phyloP scores from a whole-genome alignment of 2,113 vertebrate species.

The Cottus gobio region DNA sequence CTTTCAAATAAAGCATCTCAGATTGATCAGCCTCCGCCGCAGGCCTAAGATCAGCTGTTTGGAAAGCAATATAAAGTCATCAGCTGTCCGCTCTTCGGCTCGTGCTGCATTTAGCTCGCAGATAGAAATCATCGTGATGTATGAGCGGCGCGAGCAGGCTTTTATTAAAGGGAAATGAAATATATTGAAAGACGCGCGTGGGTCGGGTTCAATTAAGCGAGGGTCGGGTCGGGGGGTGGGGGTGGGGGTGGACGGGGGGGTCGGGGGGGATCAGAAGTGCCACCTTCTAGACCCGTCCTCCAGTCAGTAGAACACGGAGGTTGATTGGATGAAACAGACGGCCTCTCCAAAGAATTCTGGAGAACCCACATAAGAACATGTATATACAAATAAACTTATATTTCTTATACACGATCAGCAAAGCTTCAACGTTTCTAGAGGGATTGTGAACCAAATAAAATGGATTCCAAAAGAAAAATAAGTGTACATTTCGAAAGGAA shows the following conservation, averaged over 20 bases:
- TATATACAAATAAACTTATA: no score
- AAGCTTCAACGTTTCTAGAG: not conserved
- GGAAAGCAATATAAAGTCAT: slow-evolving; percentile 5
- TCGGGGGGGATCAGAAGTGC: no score
- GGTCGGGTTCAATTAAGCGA: not conserved
- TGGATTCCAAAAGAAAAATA: not conserved
- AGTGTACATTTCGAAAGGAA: not conserved
- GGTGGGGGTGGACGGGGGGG: no score
- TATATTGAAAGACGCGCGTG: not conserved
- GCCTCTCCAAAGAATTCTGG: not conserved
- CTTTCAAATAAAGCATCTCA: not conserved
- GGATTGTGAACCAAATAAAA: not conserved
- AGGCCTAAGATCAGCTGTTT: not conserved
- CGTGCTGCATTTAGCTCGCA: not conserved
- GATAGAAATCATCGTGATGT: not conserved
- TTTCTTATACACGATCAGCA: not conserved
- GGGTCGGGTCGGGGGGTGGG: no score
- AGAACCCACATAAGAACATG: no score
- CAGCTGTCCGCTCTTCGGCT: slow-evolving; percentile 14
- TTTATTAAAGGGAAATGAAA: slow-evolving; percentile 35
- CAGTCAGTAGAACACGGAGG: not conserved
- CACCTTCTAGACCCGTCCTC: not conserved
- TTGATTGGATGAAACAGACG: not conserved
- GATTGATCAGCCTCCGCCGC: not conserved
- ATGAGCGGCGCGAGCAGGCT: not conserved